These are phyloP conservation scores for Pollenia angustigena DNA, from an alignment of 2,888 invertebrate genomes.

Conservation along the genomic window DNA sequence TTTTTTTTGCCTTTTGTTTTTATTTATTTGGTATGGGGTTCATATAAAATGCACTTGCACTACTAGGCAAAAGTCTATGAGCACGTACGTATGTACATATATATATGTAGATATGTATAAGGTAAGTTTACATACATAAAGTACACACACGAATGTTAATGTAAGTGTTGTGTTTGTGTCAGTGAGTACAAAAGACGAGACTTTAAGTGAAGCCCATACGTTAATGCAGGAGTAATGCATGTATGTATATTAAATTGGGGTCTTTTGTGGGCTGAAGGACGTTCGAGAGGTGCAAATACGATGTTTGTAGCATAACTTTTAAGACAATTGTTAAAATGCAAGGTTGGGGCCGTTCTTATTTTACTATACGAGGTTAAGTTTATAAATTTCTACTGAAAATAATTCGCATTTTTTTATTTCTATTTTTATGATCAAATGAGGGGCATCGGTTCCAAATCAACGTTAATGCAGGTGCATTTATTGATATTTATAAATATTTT, in stretches of 20 bases:
- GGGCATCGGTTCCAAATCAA: too few relatives aligned
- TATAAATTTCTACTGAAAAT: neutral
- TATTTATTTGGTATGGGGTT: conserved; percentile 37
- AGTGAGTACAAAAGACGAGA: conserved; percentile 51
- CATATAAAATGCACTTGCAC: conserved; percentile 67
- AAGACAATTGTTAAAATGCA: conserved; percentile 50
- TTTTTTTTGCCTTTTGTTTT: conserved; percentile 25
- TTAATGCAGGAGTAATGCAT: conserved; percentile 34
- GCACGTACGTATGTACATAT: conserved; percentile 2
- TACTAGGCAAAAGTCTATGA: conserved; percentile 58
- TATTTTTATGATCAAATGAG: too few relatives aligned
- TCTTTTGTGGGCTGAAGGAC: conserved; percentile 73
- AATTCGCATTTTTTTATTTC: too few relatives aligned
- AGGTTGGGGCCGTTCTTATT: conserved; percentile 51
- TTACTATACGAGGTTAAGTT: conserved; percentile 1
- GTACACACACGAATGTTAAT: neutral
- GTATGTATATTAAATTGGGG: conserved; percentile 61
- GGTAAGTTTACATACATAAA: neutral
- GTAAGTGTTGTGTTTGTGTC: conserved; percentile 41
- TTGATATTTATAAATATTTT: too few relatives aligned
- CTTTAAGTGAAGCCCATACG: conserved; percentile 26
- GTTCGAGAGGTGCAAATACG: conserved; percentile 68
- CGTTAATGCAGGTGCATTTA: too few relatives aligned
- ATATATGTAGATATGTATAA: neutral
- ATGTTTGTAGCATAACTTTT: conserved; percentile 46